Evolutionary conservation across 1,140 invertebrate species (phyloP).

Genomic region (Drosophila quadrilineata): DNA sequence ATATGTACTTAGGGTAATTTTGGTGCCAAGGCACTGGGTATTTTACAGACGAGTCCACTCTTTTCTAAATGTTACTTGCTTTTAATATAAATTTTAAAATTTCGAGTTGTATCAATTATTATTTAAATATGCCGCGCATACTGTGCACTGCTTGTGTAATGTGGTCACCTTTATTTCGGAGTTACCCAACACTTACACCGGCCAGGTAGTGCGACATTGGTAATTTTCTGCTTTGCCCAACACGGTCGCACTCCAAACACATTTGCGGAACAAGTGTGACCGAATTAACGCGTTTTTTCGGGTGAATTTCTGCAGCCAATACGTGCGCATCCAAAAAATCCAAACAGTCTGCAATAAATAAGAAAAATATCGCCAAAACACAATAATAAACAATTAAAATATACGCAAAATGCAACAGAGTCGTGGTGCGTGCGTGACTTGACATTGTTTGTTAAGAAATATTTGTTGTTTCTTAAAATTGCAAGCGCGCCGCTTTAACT

Average conservation of each 20-base stretch:
- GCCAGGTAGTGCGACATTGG: neutral
- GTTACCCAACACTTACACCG: too few species aligned
- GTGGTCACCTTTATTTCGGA: too few species aligned
- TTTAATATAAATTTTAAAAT: too few species aligned
- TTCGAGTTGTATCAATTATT: too few species aligned
- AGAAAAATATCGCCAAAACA: slow-evolving; percentile 6
- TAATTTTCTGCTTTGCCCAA: neutral
- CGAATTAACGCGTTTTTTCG: slow-evolving; percentile 18
- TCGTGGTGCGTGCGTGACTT: slow-evolving; percentile 8
- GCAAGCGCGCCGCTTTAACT: slow-evolving; percentile 19
- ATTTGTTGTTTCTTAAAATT: slow-evolving; percentile 8
- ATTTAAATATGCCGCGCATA: too few species aligned
- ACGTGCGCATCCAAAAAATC: slow-evolving; percentile 8
- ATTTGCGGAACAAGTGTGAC: slow-evolving; percentile 34
- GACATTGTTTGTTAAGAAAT: neutral
- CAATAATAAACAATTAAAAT: slow-evolving; percentile 17
- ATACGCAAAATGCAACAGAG: slow-evolving; percentile 18
- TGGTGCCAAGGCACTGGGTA: too few species aligned
- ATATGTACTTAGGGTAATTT: too few species aligned
- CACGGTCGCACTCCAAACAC: slow-evolving; percentile 6
- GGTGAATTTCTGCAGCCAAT: slow-evolving; percentile 35
- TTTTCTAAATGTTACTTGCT: too few species aligned
- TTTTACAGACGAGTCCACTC: too few species aligned
- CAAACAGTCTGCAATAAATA: slow-evolving; percentile 7
- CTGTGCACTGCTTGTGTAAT: too few species aligned